These are phyloP conservation scores for Lipotes vexillifer DNA, from an alignment of 2,113 vertebrate genomes.

Conservation along the genomic window DNA sequence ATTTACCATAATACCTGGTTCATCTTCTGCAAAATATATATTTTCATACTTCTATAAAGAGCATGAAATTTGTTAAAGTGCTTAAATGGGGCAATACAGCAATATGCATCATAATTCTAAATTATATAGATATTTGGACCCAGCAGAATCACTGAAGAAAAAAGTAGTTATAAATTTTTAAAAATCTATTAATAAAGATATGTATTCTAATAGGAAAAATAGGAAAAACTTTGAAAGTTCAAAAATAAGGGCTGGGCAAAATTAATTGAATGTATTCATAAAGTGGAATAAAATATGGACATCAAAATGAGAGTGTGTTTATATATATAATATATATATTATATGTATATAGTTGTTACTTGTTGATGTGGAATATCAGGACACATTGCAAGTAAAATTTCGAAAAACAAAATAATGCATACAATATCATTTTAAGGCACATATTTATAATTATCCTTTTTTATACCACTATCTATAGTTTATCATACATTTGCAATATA, in stretches of 20 bases:
- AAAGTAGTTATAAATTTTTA: neutral
- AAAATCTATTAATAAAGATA: neutral
- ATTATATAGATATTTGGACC: neutral
- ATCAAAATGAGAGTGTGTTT: neutral
- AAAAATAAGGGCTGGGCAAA: neutral
- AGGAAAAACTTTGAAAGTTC: neutral
- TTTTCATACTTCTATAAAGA: neutral
- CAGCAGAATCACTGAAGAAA: neutral
- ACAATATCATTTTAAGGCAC: neutral
- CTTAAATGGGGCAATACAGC: neutral
- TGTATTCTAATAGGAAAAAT: neutral
- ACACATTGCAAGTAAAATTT: neutral
- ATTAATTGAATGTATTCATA: neutral
- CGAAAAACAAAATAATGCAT: neutral
- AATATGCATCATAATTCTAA: neutral
- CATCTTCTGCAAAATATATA: neutral
- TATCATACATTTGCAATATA: neutral
- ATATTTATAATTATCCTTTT: neutral
- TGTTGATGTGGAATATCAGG: neutral
- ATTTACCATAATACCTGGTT: neutral
- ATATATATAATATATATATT: neutral
- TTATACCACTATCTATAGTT: neutral
- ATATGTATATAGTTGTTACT: neutral
- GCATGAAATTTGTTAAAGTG: neutral
- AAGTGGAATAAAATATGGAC: neutral